A percentile compares a stretch with the other conserved stretches of the same genome.
Evolutionary conservation across 2,888 invertebrate genomes (phyloP).

Genomic region (Calephelis perditalis): DNA sequence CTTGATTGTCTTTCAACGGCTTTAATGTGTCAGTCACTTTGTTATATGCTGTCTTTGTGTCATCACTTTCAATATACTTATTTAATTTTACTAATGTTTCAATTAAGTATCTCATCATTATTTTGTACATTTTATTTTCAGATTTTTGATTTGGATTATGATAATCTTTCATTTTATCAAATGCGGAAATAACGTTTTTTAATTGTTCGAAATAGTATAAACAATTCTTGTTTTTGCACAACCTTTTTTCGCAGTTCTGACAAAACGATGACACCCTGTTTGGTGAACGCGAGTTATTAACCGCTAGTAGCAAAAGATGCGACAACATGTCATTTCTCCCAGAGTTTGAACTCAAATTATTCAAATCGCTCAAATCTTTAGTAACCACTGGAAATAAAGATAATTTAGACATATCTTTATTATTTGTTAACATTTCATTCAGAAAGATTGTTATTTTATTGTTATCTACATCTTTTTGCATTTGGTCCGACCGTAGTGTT

Average conservation of each 20-base stretch:
- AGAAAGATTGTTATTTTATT: not conserved
- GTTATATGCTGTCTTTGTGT: no score
- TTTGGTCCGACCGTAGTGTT: not conserved
- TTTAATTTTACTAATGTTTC: no score
- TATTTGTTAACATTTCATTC: constrained; percentile 4
- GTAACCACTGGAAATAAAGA: not conserved
- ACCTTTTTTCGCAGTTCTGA: constrained; percentile 32
- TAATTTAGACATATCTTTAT: not conserved
- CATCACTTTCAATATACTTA: no score
- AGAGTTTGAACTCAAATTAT: not conserved
- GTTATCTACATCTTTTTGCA: not conserved
- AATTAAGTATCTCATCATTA: no score
- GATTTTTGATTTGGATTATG: no score
- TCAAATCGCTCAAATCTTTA: not conserved
- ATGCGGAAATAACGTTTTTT: not conserved
- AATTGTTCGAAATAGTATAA: not conserved
- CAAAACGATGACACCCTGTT: not conserved
- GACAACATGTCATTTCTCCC: not conserved
- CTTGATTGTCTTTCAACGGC: no score
- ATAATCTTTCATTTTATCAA: not conserved
- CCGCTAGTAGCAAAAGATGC: not conserved
- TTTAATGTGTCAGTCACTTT: no score
- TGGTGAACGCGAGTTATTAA: not conserved
- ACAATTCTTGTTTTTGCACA: not conserved
- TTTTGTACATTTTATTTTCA: no score